Conservation (phyloP, 2,888 invertebrate genomes). For the Diaprepes abbreviatus region DNA sequence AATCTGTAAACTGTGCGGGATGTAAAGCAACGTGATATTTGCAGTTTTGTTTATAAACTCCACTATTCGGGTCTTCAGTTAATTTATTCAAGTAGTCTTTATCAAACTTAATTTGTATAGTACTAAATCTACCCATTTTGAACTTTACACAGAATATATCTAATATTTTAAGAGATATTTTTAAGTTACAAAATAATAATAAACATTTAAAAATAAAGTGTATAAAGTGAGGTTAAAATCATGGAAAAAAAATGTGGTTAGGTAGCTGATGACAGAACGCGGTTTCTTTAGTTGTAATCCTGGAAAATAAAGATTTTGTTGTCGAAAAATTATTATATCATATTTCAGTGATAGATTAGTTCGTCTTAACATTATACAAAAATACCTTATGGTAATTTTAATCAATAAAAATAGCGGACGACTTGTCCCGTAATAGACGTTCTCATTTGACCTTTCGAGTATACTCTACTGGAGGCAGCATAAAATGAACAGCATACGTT, state of each 20-base stretch:
- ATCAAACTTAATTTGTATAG: constrained; percentile 65
- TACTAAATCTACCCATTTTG: constrained; percentile 29
- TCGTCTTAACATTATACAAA: too few relatives aligned
- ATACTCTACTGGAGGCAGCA: too few relatives aligned
- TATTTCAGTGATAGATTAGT: too few relatives aligned
- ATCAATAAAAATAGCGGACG: too few relatives aligned
- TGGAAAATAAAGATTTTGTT: too few relatives aligned
- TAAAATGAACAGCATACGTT: too few relatives aligned
- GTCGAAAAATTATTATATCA: too few relatives aligned
- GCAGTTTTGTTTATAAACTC: constrained; percentile 70
- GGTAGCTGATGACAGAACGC: background rate
- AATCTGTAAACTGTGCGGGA: constrained; percentile 75
- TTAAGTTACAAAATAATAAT: background rate
- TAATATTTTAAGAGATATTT: background rate
- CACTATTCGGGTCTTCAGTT: constrained; percentile 71
- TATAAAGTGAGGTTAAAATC: background rate
- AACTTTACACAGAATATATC: background rate
- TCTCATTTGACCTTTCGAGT: too few relatives aligned
- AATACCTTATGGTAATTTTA: too few relatives aligned
- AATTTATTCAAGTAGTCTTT: constrained; percentile 71
- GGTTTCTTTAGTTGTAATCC: background rate
- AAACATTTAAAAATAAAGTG: background rate
- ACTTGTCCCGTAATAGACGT: too few relatives aligned
- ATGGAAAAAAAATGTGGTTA: background rate
- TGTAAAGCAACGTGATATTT: constrained; percentile 74